Evolutionary conservation across 2,888 invertebrate genomes (phyloP).

Genomic region (Lepidochrysops patricia): DNA sequence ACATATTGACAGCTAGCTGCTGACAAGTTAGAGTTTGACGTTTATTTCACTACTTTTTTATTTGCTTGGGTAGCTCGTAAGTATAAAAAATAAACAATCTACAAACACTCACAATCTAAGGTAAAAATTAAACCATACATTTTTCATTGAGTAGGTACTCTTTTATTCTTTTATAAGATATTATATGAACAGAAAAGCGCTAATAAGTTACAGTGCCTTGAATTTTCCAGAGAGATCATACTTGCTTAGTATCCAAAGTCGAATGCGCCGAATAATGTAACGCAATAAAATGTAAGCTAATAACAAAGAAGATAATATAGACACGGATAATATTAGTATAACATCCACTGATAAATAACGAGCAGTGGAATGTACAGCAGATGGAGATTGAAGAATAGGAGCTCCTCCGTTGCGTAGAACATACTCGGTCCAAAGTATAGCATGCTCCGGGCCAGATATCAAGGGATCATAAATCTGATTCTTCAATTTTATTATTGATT

Average conservation of each 20-base stretch:
- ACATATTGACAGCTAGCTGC: too few relatives aligned
- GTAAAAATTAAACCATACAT: too few relatives aligned
- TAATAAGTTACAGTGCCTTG: conserved; percentile 47
- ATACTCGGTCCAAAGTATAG: conserved; percentile 72
- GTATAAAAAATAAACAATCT: too few relatives aligned
- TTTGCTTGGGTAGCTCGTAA: too few relatives aligned
- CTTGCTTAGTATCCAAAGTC: conserved; percentile 30
- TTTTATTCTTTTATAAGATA: too few relatives aligned
- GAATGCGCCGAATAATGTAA: conserved; percentile 32
- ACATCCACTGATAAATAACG: conserved; percentile 58
- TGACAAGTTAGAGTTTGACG: too few relatives aligned
- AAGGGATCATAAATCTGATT: conserved; percentile 38
- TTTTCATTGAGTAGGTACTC: too few relatives aligned
- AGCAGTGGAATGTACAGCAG: conserved; percentile 44
- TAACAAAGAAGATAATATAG: conserved; percentile 26
- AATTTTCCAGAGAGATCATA: conserved; percentile 41
- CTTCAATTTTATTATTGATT: conserved; percentile 41
- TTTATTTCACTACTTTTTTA: too few relatives aligned
- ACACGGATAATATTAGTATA: conserved; percentile 30
- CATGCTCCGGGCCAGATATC: conserved; percentile 60
- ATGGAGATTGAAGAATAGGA: conserved; percentile 54
- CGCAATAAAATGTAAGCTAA: conserved; percentile 32
- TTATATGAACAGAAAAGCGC: not conserved
- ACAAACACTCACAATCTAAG: too few relatives aligned
- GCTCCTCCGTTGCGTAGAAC: conserved; percentile 61